phyloP scores from a whole-genome alignment of 2,113 vertebrate species.

The Bombycilla garrulus region DNA sequence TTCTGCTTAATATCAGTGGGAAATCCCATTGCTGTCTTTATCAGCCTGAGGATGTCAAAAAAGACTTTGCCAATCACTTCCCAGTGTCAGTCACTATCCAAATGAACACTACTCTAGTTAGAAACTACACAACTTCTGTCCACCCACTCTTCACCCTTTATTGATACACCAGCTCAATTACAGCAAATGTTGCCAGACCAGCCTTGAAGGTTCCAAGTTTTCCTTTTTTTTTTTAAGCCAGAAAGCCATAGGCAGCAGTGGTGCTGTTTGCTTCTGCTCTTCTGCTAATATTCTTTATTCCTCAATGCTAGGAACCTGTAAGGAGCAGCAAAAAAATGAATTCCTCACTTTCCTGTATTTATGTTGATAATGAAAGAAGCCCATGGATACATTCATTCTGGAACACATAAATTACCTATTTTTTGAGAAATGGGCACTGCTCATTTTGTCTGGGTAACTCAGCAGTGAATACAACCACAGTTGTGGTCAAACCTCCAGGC shows the following conservation, averaged over 20 bases:
- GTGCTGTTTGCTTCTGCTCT: not conserved
- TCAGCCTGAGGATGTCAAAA: not conserved
- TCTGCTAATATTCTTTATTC: not conserved
- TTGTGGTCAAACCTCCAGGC: not conserved
- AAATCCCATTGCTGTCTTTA: not conserved
- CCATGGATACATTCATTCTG: not conserved
- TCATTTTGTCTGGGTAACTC: not conserved
- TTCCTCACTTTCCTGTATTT: not conserved
- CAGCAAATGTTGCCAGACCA: not conserved
- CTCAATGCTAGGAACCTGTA: not conserved
- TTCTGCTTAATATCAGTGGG: not conserved
- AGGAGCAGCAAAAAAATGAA: not conserved
- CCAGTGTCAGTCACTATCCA: not conserved
- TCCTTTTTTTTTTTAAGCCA: not conserved
- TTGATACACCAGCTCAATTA: not conserved
- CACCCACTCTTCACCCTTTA: not conserved
- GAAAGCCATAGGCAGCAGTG: not conserved
- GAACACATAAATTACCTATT: not conserved
- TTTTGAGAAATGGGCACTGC: not conserved
- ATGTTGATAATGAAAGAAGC: not conserved
- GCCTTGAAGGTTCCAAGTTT: not conserved
- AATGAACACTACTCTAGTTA: not conserved
- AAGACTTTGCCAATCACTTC: not conserved
- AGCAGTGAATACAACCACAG: not conserved
- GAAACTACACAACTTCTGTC: not conserved